Base-by-base conservation (phyloP, 2,888 invertebrate genomes). In the Octonoba sinensis region DNA sequence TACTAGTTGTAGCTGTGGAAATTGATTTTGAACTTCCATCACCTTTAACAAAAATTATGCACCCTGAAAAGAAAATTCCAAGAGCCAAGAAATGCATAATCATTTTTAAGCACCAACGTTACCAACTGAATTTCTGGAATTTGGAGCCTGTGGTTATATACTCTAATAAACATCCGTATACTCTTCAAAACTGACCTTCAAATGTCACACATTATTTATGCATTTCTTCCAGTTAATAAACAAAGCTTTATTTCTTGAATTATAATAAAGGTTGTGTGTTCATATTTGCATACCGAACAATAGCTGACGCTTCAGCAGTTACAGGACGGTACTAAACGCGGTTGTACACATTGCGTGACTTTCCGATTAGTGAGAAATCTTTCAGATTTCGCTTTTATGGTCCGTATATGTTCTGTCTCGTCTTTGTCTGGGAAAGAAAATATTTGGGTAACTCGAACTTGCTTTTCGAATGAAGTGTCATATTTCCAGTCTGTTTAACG, bases 381-480 rank as follows among this genome's bases (percentile, higher is more conserved):
- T 66, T 67, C 62, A 27, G 54, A n/a, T 79, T 79, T 79, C 62
- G 49, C 64, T 73, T 79, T 79, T 78, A 78, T 66, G 65, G 51
- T 20, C 24, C 49, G 46, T 56, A 51, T 15, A 22, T 15, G 22
- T 64, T 24, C 59, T 77, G 22, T 59, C 47, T 51, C 3, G 13
- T 2, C 54, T 59, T 70, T 77, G 54, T 54, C 54, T 56, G 57
- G 15, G 8, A 11, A 6, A 11, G 36, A 36, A 36, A 36, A 36
- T 67, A 59, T 49, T 67, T 36, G 49, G 24, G 44, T 36, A 59
- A 18, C 13, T 13, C 60, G 60, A 73, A 49, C 60, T 54, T 67
- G 47, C 46, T 71, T 47, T n/a, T 13, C 54, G 67, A 24, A 18
- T 20, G 11, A 22, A 27, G 57, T 20, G 36, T 47, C 27, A 47